Evolutionary conservation across 2,113 vertebrate genomes (phyloP), one percentile per base, ranked within the genome.

Genomic region (Brienomyrus longianalis): DNA sequence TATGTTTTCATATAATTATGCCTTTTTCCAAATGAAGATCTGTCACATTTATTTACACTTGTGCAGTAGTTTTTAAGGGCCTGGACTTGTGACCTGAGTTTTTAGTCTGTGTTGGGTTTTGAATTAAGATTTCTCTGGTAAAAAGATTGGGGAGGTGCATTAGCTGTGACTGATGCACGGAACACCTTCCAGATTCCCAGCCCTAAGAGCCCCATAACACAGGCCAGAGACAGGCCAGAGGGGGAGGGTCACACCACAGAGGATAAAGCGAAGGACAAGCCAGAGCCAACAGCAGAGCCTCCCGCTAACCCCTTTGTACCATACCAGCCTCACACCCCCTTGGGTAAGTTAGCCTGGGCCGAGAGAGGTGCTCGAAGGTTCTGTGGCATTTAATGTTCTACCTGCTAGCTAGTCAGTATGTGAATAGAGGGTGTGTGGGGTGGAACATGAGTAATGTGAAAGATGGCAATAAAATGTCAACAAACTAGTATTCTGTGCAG

Each of bases 371-470:
- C 74, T 43, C 10, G 17, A 43, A 31, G 62, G 31, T 80, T 19
- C 35, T 19, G 35, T 19, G 31, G 31, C 13, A 31, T 39, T 77
- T 39, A 5, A 39, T 3, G 59, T 70, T 31, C n/a, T 10, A 27
- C 74, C 17, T 39, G 5, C 35, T 1, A 39, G 31, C 70, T 39
- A 19, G 13, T 77, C 70, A 77, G 11, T 43, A 15, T 0, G 23
- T 62, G 23, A 62, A n/a, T 66, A 39, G 31, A 77, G 70, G 70
- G 45, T 13, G 23, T 47, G 62, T 15, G 45, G 96, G 89, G 96
- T 96, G 88, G 39, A 21, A n/a, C 21, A 2, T 23, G 83, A 43
- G 31, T 39, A 31, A 43, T 35, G 66, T 35, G 23, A 74, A 74
- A 74, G n/a, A 74, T 77, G 35, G 5, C 13, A 13, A 35, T 47